Percentiles rank a stretch among this genome's conserved stretches.
phyloP scores from a whole-genome alignment of 2,797 vertebrate species.

The Hypotaenidia okinawae region DNA sequence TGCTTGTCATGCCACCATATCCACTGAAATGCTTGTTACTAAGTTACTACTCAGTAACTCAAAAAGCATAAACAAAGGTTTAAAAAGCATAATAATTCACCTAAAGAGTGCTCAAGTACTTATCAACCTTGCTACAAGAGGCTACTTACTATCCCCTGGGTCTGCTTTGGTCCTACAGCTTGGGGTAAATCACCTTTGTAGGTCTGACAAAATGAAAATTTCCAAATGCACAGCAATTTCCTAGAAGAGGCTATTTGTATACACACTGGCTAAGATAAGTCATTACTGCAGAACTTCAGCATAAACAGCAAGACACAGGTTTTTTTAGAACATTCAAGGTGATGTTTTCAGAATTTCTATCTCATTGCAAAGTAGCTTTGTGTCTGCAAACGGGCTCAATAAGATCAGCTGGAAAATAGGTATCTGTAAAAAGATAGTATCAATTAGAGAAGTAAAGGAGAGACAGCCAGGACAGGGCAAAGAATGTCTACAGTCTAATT shows the following conservation, averaged over 20 bases:
- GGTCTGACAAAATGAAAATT: background rate
- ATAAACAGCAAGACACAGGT: background rate
- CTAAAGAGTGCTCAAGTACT: fast-evolving
- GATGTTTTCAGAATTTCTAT: background rate
- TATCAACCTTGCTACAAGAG: background rate
- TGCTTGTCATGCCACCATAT: background rate
- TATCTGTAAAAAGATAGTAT: background rate
- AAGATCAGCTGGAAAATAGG: background rate
- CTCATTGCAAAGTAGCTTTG: background rate
- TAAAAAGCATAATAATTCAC: background rate
- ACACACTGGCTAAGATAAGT: background rate
- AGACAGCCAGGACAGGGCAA: background rate
- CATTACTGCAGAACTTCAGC: background rate
- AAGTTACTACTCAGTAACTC: background rate
- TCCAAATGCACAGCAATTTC: background rate
- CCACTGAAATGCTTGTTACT: background rate
- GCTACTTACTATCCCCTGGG: background rate
- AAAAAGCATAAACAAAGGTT: background rate
- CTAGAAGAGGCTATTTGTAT: background rate
- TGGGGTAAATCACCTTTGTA: background rate
- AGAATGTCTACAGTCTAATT: background rate
- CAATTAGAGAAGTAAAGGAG: background rate
- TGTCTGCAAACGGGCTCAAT: background rate
- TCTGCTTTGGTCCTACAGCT: background rate
- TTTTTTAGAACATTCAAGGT: background rate